phyloP scores from a whole-genome alignment of 2,113 vertebrate genomes.

The Ramphastos sulfuratus region DNA sequence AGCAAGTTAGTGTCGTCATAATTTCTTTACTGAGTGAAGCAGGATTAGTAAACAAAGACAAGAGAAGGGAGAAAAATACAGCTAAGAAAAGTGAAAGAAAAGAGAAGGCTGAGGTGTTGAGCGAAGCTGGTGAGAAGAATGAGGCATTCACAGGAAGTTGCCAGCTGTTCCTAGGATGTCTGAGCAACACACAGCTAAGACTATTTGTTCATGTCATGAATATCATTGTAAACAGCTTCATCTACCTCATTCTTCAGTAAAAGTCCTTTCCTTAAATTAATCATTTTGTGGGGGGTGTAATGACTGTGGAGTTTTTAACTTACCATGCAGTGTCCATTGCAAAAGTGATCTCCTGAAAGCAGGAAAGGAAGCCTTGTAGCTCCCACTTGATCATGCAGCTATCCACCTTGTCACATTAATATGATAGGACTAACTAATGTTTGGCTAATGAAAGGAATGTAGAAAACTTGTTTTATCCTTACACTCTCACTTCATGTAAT shows the following conservation, averaged over 20 bases:
- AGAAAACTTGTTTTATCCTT: neutral
- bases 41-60: neutral
- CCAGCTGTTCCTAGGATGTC: neutral
- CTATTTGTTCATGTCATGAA: neutral
- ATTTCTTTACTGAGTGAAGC: neutral
- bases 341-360: neutral
- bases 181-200: neutral
- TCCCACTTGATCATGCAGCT: neutral
- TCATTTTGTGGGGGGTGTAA: neutral
- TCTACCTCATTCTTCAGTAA: neutral
- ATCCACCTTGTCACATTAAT: neutral
- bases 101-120: neutral
- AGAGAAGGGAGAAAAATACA: neutral
- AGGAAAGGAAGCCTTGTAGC: neutral
- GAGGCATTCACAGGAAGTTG: constrained; percentile 29
- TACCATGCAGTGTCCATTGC: rapidly evolving
- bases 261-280: neutral
- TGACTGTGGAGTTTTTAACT: neutral
- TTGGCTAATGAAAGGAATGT: neutral
- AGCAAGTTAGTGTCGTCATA: neutral
- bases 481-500: neutral
- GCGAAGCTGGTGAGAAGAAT: neutral
- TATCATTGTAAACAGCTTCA: neutral
- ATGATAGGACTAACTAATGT: neutral
- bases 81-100: neutral